Evolutionary conservation across 1,140 invertebrate species (phyloP), one percentile per base, ranked within the genome.

Genomic region (Telenomus remus): DNA sequence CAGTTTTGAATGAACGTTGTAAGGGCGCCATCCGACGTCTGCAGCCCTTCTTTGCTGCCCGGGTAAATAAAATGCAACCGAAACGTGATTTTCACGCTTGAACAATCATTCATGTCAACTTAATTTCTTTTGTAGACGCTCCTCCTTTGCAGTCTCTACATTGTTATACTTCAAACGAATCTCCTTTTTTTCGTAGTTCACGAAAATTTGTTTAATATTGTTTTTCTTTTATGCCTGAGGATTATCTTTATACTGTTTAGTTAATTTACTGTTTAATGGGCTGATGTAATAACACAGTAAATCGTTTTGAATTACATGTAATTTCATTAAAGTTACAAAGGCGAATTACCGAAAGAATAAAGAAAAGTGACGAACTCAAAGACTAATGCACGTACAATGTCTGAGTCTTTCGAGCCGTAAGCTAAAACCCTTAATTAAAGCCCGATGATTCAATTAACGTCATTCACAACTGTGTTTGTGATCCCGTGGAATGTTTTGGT

Each of bases 371-470:
- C 3, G 3, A 39, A 9, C 37, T 39, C 9, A n/a, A 39, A 39
- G 37, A 11, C n/a, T 9, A n/a, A 39, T 39, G 37, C 37, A 4
- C 9, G n/a, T 11, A n/a, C 37, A 39, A 39, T 39, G n/a, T 48
- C 14, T 27, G n/a, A 16, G 46, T 19, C n/a, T 48, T 48, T 19
- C 15, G 7, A 19, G 46, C 15, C n/a, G 7, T 8, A 8, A 53
- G 46, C 10, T 9, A 8, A 43, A 48, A 14, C 9, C 46, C 12
- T 44, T 39, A 33, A 63, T 39, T 55, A 57, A 46, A 65, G 59
- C 16, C 42, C 48, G 61, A 66, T 70, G 61, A 60, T 76, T 70
- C 55, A 76, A 65, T 70, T 64, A 65, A 70, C 61, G 60, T 65
- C 65, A 59, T 65, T 60, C 43, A 60, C 72, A 76, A 54, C 16